phyloP scores from a whole-genome alignment of 2,113 vertebrate species.

The Perccottus glenii region DNA sequence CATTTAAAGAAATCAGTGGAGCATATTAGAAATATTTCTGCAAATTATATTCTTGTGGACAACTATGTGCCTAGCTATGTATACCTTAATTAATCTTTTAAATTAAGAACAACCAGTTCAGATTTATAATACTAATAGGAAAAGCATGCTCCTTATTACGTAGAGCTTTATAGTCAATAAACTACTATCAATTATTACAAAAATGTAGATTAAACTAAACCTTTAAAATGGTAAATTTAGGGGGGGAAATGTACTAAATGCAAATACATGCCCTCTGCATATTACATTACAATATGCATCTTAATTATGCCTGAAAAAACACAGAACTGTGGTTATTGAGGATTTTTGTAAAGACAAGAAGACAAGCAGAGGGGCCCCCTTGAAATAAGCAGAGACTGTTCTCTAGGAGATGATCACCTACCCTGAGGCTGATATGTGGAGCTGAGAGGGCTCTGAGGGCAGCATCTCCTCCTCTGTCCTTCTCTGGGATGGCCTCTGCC shows the following conservation, averaged over 20 bases:
- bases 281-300: constrained; percentile 72
- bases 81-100: not conserved
- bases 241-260: constrained; percentile 69
- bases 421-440: constrained; percentile 93
- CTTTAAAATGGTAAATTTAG: not conserved
- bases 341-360: constrained; percentile 58
- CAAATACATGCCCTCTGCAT: constrained; percentile 78
- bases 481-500: constrained; percentile 90
- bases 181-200: constrained; percentile 21
- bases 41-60: not conserved
- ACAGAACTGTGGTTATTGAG: constrained; percentile 46
- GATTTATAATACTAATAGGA: no score
- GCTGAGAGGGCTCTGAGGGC: constrained; percentile 90
- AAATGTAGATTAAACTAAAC: constrained; percentile 18
- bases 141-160: no score
- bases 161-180: no score
- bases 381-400: constrained; percentile 65
- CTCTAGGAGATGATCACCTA: constrained; percentile 85
- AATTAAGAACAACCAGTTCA: not conserved
- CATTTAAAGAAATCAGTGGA: no score
- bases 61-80: not conserved
- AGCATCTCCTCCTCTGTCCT: constrained; percentile 93
- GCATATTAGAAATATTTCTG: no score
- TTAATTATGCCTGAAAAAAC: constrained; percentile 57
- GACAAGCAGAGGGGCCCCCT: constrained; percentile 47